Conservation (phyloP, 2,888 invertebrate genomes). For the Zeuzera pyrina region DNA sequence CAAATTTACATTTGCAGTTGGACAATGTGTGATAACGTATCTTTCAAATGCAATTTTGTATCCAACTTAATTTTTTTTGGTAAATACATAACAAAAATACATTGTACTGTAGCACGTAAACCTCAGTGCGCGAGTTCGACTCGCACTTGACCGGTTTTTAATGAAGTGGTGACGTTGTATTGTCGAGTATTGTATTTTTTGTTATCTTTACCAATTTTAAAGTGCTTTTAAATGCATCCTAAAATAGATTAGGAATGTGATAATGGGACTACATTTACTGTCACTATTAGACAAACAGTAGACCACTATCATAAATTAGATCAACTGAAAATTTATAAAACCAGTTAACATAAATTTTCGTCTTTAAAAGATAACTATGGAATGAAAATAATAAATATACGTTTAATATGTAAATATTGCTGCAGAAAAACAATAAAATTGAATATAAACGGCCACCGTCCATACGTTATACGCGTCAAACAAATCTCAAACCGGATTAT, state of each 20-base stretch:
- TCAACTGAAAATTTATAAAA: conserved; percentile 11
- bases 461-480: not conserved
- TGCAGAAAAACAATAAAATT: not conserved
- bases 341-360: conserved; percentile 8
- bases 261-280: conserved; percentile 50
- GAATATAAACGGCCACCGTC: not conserved
- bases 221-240: no score
- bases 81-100: no score
- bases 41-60: no score
- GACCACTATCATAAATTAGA: conserved; percentile 34
- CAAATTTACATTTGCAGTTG: no score
- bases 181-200: no score
- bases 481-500: conserved; percentile 24
- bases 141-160: no score
- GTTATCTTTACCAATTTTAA: no score
- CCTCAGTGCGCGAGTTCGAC: no score
- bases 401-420: conserved; percentile 8
- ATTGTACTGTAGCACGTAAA: no score
- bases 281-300: conserved; percentile 36
- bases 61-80: no score
- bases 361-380: not conserved
- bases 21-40: no score
- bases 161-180: no score
- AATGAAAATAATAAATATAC: conserved; percentile 7
- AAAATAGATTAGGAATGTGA: conserved; percentile 48